Evolutionary conservation across 1,140 invertebrate genomes (phyloP), one percentile per base, ranked within the genome.

Genomic region (Drosophila punjabiensis): DNA sequence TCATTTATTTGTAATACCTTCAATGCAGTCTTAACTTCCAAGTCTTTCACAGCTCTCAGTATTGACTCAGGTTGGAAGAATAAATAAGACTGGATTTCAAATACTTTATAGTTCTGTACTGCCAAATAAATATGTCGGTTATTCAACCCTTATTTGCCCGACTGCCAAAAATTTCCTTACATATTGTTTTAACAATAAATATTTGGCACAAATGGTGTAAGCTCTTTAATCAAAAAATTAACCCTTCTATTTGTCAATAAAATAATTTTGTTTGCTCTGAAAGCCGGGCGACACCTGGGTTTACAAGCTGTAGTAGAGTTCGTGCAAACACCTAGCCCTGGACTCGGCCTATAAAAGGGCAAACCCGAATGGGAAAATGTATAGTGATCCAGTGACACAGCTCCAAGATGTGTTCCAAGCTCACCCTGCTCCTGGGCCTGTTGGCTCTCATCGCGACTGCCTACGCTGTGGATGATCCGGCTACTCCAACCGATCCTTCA

Each of bases 371-470:
- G n/a, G 1, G 4, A 66, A 52, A 16, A 28, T 16, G 24, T 24
- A 56, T 30, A 52, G 28, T 52, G 28, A 11, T 30, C 33, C 20
- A 30, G 33, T 20, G 37, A 24, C 67, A 43, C 16, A 53, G 37
- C 24, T 45, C 1, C 14, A 37, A 53, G 48, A 70, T 70, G 67
- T 41, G 63, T 24, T 37, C 32, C 9, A 70, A 70, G 16, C 30
- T 70, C 1, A 13, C 7, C 13, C 24, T 67, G 0, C 24, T 70
- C 13, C 18, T 70, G n/a, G 20, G 47, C 5, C 20, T 67, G n/a
- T n/a, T 45, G 37, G 62, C 48, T 14, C 4, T 70, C n/a, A 16
- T 53, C 7, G 37, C 48, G n/a, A 32, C 8, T 53, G 67, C 33
- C 4, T 33, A 4, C 30, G 53, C 53, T 13, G n/a, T 3, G 14